These are phyloP conservation scores for Cossypha heuglini DNA, from an alignment of 2,797 vertebrate genomes.

Conservation along the genomic window DNA sequence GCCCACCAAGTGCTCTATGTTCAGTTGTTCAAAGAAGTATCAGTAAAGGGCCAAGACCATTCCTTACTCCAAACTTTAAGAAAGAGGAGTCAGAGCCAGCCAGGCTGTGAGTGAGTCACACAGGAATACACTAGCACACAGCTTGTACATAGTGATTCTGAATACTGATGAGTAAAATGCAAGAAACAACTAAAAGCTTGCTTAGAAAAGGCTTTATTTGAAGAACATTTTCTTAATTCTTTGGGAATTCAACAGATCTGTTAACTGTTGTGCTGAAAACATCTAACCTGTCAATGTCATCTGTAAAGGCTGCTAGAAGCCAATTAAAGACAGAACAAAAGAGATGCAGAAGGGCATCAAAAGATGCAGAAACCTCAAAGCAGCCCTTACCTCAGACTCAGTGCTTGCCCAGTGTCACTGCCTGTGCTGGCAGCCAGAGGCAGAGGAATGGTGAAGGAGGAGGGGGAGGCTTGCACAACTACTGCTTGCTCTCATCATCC, in stretches of 20 bases:
- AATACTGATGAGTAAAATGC: not conserved
- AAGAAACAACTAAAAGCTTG: not conserved
- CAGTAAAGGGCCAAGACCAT: not conserved
- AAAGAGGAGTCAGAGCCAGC: slow-evolving; percentile 11
- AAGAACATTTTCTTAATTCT: not conserved
- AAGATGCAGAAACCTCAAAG: not conserved
- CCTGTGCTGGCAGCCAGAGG: not conserved
- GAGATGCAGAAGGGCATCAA: not conserved
- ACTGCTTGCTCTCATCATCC: slow-evolving; percentile 15
- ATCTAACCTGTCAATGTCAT: not conserved
- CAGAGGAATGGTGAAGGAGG: not conserved
- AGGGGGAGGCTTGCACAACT: not conserved
- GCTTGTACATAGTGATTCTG: not conserved
- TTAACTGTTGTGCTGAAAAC: not conserved
- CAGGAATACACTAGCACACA: not conserved
- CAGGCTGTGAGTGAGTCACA: not conserved
- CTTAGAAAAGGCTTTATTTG: not conserved
- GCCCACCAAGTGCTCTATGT: not conserved
- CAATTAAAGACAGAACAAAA: not conserved
- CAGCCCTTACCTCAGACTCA: not conserved
- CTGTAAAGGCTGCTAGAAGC: not conserved
- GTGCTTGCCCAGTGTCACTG: not conserved
- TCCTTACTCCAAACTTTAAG: not conserved
- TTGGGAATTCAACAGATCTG: not conserved
- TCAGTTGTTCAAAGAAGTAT: not conserved